phyloP scores from a whole-genome alignment of 2,113 vertebrate genomes.

The Scomber scombrus region DNA sequence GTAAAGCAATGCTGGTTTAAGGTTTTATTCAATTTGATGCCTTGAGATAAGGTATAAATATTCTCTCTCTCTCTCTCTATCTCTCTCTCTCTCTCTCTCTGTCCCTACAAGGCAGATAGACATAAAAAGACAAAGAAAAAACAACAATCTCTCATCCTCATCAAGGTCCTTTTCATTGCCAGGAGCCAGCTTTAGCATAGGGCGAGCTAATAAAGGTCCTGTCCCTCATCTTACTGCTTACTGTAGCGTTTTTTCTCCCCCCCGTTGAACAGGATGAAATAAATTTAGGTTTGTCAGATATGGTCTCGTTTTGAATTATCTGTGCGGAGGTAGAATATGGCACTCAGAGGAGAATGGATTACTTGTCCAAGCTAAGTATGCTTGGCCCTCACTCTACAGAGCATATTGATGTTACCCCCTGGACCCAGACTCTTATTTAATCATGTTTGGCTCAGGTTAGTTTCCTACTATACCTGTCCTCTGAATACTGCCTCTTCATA shows the following conservation, averaged over 20 bases:
- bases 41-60: slow-evolving; percentile 31
- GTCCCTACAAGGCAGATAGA: slow-evolving; percentile 7
- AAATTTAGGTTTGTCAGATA: slow-evolving; percentile 60
- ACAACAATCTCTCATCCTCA: slow-evolving; percentile 32
- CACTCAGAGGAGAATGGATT: slow-evolving; percentile 28
- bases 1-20: slow-evolving; percentile 41
- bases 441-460: slow-evolving; percentile 19
- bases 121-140: slow-evolving; percentile 18
- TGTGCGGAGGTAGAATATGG: slow-evolving; percentile 17
- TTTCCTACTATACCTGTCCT: neutral
- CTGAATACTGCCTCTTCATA: neutral
- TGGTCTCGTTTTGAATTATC: slow-evolving; percentile 53
- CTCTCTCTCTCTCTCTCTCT: slow-evolving; percentile 4
- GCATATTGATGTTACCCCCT: slow-evolving; percentile 25
- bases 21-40: slow-evolving; percentile 34
- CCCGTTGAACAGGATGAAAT: slow-evolving; percentile 53
- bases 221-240: slow-evolving; percentile 51
- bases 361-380: slow-evolving; percentile 21
- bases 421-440: slow-evolving; percentile 24
- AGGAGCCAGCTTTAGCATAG: slow-evolving; percentile 32
- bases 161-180: slow-evolving; percentile 52
- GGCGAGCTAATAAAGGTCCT: slow-evolving; percentile 50
- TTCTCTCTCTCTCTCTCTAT: slow-evolving; percentile 4
- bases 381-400: slow-evolving; percentile 5
- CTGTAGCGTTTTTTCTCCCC: slow-evolving; percentile 35